Conservation (phyloP, 2,888 invertebrate genomes). For the Metopia argyrocephala region DNA sequence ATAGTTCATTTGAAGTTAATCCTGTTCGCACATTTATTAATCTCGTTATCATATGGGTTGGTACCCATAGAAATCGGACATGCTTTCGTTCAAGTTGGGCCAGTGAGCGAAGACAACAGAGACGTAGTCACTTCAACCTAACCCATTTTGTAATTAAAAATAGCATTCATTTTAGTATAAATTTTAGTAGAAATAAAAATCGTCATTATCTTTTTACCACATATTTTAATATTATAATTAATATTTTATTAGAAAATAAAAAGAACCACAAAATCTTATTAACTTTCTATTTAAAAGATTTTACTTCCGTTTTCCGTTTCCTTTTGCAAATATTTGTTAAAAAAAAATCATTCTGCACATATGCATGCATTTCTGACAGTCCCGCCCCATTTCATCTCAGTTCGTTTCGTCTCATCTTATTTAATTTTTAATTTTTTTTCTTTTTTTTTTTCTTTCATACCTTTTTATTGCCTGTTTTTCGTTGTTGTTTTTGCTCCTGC, state of each 20-base stretch:
- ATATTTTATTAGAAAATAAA: slow-evolving; percentile 1
- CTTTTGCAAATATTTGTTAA: slow-evolving; percentile 52
- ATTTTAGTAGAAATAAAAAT: too few species aligned
- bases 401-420: slow-evolving; percentile 19
- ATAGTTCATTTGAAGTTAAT: too few species aligned
- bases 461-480: slow-evolving; percentile 17
- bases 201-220: too few species aligned
- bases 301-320: slow-evolving; percentile 63
- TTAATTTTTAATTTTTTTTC: slow-evolving; percentile 19
- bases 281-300: slow-evolving; percentile 55
- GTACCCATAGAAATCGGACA: too few species aligned
- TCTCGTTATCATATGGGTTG: too few species aligned
- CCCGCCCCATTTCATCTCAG: neutral
- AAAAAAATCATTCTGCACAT: slow-evolving; percentile 56
- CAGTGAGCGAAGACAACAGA: too few species aligned
- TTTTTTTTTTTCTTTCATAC: neutral
- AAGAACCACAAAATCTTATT: slow-evolving; percentile 30
- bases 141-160: too few species aligned
- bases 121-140: too few species aligned
- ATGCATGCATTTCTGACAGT: neutral
- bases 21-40: too few species aligned
- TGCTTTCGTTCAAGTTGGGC: too few species aligned
- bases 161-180: too few species aligned
- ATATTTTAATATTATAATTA: slow-evolving; percentile 1
- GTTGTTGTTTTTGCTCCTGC: slow-evolving; percentile 11